phyloP scores from a whole-genome alignment of 2,888 invertebrate species.

The Drosophila nigritarsus region DNA sequence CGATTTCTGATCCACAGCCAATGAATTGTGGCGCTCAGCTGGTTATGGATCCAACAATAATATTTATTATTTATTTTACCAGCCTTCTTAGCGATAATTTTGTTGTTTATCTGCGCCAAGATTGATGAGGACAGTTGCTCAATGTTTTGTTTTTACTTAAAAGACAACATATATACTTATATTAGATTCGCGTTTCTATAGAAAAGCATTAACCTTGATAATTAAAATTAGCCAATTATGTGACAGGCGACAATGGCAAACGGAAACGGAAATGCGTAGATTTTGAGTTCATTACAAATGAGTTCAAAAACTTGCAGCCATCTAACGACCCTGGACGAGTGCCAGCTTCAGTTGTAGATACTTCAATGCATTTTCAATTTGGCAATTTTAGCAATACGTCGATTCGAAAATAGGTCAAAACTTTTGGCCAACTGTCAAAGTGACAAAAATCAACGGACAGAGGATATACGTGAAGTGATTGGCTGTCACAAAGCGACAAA shows the following conservation, averaged over 20 bases:
- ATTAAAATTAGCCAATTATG: conserved; percentile 70
- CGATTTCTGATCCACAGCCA: conserved; percentile 3
- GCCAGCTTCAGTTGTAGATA: conserved; percentile 38
- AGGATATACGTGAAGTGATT: conserved; percentile 40
- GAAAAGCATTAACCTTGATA: conserved; percentile 64
- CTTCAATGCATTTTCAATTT: conserved; percentile 19
- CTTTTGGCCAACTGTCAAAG: conserved; percentile 44
- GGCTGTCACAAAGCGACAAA: conserved; percentile 43
- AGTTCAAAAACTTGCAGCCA: conserved; percentile 56
- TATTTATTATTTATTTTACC: conserved; percentile 45
- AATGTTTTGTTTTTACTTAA: conserved; percentile 63
- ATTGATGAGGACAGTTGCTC: conserved; percentile 77
- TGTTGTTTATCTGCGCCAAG: conserved; percentile 47
- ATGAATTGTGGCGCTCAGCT: conserved; percentile 1
- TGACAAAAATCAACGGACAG: conserved; percentile 54
- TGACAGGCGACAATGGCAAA: conserved; percentile 39
- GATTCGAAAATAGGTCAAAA: conserved; percentile 57
- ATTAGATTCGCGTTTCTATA: conserved; percentile 4
- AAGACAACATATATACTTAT: conserved; percentile 5
- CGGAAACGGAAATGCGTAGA: conserved; percentile 66
- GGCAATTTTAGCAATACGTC: conserved; percentile 28
- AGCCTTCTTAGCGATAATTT: conserved; percentile 10
- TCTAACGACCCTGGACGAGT: conserved; percentile 54
- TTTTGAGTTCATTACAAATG: conserved; percentile 54
- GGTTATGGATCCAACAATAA: conserved; percentile 20